A percentile compares a stretch with the other conserved stretches of the same genome.
Conservation (phyloP, 1,140 invertebrate species). For the Drosophila tani region DNA sequence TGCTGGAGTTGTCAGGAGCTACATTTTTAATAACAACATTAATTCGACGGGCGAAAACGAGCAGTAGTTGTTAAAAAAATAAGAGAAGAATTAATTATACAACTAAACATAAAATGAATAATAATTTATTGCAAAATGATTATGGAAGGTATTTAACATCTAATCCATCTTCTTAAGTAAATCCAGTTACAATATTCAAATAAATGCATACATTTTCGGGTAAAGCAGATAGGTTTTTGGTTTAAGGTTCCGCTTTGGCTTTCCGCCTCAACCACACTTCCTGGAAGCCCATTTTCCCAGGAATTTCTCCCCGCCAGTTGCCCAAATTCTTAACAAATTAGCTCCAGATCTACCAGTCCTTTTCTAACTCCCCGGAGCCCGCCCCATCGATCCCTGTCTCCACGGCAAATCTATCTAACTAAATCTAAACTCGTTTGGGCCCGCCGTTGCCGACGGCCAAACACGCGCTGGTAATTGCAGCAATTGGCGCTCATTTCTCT, state of each 20-base stretch:
- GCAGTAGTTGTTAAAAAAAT: no score
- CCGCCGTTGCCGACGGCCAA: conserved; percentile 52
- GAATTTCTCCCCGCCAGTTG: conserved; percentile 2
- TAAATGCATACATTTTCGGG: not conserved
- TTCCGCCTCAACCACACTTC: not conserved
- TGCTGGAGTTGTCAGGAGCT: conserved; percentile 14
- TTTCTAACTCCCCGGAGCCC: not conserved
- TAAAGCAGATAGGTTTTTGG: not conserved
- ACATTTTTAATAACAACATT: conserved; percentile 13
- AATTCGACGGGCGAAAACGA: not conserved
- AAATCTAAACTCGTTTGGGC: conserved; percentile 53
- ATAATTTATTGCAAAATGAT: no score
- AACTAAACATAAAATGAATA: no score
- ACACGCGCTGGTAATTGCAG: conserved; percentile 78
- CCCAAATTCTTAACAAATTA: conserved; percentile 32
- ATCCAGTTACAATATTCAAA: not conserved
- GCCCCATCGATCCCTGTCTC: conserved; percentile 31
- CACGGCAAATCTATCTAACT: conserved; percentile 34
- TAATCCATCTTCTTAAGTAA: no score
- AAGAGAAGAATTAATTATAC: no score
- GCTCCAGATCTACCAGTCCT: conserved; percentile 3
- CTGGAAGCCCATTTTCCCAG: not conserved
- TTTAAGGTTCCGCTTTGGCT: not conserved
- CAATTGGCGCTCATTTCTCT: conserved; percentile 80
- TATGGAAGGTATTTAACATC: not conserved